Evolutionary conservation across 1,140 invertebrate species (phyloP), one percentile per base, ranked within the genome.

Genomic region (Drosophila repleta): DNA sequence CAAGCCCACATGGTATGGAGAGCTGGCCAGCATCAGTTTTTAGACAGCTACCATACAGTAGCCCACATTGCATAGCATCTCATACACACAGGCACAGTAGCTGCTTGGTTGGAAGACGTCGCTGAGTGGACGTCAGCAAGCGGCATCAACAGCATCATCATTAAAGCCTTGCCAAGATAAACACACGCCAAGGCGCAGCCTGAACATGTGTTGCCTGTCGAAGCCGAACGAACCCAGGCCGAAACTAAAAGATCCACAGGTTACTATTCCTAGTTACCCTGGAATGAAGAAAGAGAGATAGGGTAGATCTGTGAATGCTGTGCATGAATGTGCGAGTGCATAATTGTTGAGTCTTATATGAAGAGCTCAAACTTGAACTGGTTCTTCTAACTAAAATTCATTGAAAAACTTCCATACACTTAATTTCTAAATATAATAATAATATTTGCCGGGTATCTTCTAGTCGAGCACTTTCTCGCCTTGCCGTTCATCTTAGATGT

Each of bases 31-130:
- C 80, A 84, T 81, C 61, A 60, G 72, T 66, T 73, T 70, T 73
- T 77, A 52, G 81, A 85, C 81, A 85, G 81, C 80, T 85, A 61
- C 65, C 69, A 64, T 56, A 87, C 83, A 87, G 83, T 88, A 87
- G 82, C 75, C 62, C 52, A 61, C 41, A 17, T 29, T 11, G 18
- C 53, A 56, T 21, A 15, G 18, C 37, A 24, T 18, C 5, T 46
- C 26, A 48, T 2, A 39, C 29, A 49, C 4, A 10, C 18, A 0
- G 7, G n/a, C 56, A 74, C 66, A 78, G 79, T 66, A 78, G 74
- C 74, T 45, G 41, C 53, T 53, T 18, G 43, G n/a, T 20, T 13
- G 37, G 21, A 81, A 75, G 61, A 76, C n/a, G 51, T 24, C 57
- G 66, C 49, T 57, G 56, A 60, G 63, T 57, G 73, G 66, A 66